phyloP scores from a whole-genome alignment of 2,113 vertebrate species.

The Cebus imitator region DNA sequence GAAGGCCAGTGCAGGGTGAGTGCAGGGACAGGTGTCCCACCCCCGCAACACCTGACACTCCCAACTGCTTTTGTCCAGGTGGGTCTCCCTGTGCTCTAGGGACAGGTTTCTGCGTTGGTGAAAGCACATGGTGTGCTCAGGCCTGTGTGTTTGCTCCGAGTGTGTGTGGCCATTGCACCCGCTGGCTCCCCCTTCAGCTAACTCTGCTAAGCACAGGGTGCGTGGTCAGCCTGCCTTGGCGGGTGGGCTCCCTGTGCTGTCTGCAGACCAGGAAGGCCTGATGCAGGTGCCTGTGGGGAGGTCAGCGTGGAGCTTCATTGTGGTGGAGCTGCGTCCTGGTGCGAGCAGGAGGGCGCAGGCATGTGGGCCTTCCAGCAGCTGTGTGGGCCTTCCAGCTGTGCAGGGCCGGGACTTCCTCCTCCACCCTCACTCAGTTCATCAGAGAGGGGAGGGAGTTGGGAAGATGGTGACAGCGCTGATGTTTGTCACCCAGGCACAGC shows the following conservation, averaged over 20 bases:
- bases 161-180: too few relatives aligned
- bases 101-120: neutral
- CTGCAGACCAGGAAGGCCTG: neutral
- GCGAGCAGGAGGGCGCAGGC: neutral
- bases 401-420: neutral
- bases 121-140: neutral
- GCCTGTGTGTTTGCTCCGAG: neutral
- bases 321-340: neutral
- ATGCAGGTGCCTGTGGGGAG: neutral
- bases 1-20: neutral
- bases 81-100: neutral
- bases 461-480: neutral
- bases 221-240: neutral
- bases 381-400: too few relatives aligned
- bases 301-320: too few relatives aligned
- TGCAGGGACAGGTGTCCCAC: neutral
- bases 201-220: neutral
- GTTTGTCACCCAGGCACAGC: neutral
- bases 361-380: too few relatives aligned
- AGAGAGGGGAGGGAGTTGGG: neutral
- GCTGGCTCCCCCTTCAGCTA: neutral
- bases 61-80: neutral
- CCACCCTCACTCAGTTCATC: neutral
- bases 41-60: neutral
- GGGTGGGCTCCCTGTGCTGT: neutral